Evolutionary conservation across 92 coral and sea anemone species (phyloP).

Genomic region (Bergia sp.): DNA sequence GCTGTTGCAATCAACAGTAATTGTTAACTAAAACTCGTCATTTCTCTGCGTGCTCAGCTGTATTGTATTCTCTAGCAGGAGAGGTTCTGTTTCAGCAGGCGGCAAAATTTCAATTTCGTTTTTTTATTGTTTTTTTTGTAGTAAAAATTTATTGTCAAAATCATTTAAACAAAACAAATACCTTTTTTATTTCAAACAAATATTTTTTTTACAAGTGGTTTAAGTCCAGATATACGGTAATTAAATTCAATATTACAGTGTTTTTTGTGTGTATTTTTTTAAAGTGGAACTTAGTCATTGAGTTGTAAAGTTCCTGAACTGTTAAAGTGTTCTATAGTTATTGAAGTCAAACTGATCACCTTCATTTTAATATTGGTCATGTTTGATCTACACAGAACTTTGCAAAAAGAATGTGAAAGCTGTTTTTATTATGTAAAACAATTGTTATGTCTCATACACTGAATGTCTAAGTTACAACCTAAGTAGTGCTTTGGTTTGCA

Average conservation of each 20-base stretch:
- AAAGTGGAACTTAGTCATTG: neutral
- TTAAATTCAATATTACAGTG: too few species aligned
- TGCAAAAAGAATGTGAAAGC: too few species aligned
- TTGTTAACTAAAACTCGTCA: neutral
- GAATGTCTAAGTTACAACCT: neutral
- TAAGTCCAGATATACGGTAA: neutral
- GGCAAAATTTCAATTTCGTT: slow-evolving; percentile 5
- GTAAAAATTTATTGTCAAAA: neutral
- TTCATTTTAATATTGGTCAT: too few species aligned
- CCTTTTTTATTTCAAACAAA: neutral
- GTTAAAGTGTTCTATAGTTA: too few species aligned
- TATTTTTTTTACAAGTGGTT: neutral
- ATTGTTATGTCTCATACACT: too few species aligned
- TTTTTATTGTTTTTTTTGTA: neutral
- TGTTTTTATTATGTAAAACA: too few species aligned
- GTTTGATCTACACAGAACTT: neutral
- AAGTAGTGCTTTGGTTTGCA: too few species aligned
- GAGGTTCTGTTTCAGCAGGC: slow-evolving; percentile 5
- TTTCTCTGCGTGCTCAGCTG: neutral
- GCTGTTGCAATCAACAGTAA: neutral
- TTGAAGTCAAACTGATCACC: neutral
- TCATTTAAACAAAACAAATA: neutral
- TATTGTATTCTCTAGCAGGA: neutral
- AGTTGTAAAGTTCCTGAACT: neutral
- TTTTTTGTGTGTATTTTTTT: too few species aligned